Evolutionary conservation across 2,113 vertebrate species (phyloP), one percentile per base, ranked within the genome.

Genomic region (Syrmaticus mikado): DNA sequence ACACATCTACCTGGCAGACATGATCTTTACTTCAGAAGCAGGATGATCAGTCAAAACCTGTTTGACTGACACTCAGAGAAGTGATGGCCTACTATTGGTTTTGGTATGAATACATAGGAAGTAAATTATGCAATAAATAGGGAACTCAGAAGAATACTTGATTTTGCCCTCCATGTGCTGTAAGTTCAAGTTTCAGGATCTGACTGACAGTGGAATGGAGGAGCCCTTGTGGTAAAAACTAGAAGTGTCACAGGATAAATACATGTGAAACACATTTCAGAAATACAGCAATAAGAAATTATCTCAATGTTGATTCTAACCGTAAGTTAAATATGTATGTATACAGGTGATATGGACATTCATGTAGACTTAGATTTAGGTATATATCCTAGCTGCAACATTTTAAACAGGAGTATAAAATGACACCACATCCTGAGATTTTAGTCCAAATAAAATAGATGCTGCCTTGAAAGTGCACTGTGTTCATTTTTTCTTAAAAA

Each of bases 401-500:
- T 18, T 55, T 87, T 36, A 62, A 83, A 78, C 21, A 73, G 28
- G 25, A 80, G 76, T 5, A 40, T 0, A 1, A 8, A 85, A 67
- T 22, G 30, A 34, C 41, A 64, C 18, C 25, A 10, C 43, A 48
- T 38, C 32, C 38, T 45, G 25, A 67, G 15, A 72, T 45, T 64
- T 45, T 40, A 45, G 15, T 61, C 41, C 32, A 71, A 78, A 93
- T 40, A 32, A 73, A 77, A 62, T 15, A 60, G 13, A 25, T 28
- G 55, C 48, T 78, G 67, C 70, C 74, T 22, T 83, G 81, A 91
- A 96, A 90, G 86, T 79, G 64, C 75, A 43, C 43, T 82, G 14
- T 78, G 67, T 20, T 86, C 13, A 76, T 91, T 92, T 94, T 93
- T 94, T 90, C 86, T 94, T 92, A 92, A 77, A 81, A 55, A 93